phyloP scores from a whole-genome alignment of 2,797 vertebrate genomes.

The Sebastolobus altivelis region DNA sequence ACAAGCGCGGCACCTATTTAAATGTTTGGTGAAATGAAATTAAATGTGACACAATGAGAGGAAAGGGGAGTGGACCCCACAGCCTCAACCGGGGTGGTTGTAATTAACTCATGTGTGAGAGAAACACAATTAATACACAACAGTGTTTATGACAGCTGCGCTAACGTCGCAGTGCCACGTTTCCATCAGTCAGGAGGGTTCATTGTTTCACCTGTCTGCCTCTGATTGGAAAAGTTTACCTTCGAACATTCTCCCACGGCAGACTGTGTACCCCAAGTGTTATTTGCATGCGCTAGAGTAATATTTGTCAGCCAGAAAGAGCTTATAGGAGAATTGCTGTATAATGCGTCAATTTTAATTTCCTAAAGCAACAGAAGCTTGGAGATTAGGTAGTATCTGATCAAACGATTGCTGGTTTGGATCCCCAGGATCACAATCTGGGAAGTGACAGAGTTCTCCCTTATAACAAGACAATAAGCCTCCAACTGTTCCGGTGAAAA shows the following conservation, averaged over 20 bases:
- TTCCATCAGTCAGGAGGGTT: constrained; percentile 30
- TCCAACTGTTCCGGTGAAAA: constrained; percentile 46
- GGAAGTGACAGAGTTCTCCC: constrained; percentile 21
- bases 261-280: constrained; percentile 37
- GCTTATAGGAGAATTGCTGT: constrained; percentile 42
- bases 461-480: constrained; percentile 41
- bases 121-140: constrained; percentile 71
- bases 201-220: constrained; percentile 43
- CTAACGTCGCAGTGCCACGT: constrained; percentile 22
- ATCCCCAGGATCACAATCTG: constrained; percentile 46
- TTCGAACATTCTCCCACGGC: constrained; percentile 51
- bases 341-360: constrained; percentile 50
- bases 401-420: constrained; percentile 48
- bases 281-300: constrained; percentile 46
- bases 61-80: constrained; percentile 70
- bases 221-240: constrained; percentile 39
- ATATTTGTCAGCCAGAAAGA: constrained; percentile 55
- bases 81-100: constrained; percentile 51
- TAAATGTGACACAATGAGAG: constrained; percentile 79
- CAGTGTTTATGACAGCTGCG: constrained; percentile 71
- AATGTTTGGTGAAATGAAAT: constrained; percentile 81
- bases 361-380: constrained; percentile 55
- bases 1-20: constrained; percentile 77
- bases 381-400: constrained; percentile 47
- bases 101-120: constrained; percentile 79